phyloP scores from a whole-genome alignment of 2,113 vertebrate genomes.

The Argyrosomus japonicus region DNA sequence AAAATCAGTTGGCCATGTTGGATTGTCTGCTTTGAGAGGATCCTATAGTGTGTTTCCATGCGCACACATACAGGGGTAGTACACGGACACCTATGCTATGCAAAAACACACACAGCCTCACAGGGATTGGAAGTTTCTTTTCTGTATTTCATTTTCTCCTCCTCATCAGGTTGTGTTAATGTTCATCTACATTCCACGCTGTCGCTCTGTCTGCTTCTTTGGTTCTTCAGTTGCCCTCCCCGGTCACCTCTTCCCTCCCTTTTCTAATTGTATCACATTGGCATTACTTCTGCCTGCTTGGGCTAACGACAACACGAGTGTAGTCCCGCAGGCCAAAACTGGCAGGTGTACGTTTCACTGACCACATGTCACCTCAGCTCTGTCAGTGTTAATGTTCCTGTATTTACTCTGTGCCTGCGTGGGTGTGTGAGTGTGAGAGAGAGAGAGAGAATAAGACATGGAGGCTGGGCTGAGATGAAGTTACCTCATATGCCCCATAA shows the following conservation, averaged over 20 bases:
- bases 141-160: not conserved
- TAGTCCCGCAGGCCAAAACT: slow-evolving; percentile 28
- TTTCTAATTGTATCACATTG: slow-evolving; percentile 50
- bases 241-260: not conserved
- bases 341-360: slow-evolving; percentile 37
- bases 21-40: slow-evolving; percentile 62
- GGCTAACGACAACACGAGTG: slow-evolving; percentile 20
- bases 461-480: slow-evolving; percentile 11
- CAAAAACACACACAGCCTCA: not conserved
- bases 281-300: slow-evolving; percentile 44
- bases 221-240: not conserved
- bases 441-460: not conserved
- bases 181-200: slow-evolving; percentile 23
- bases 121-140: not conserved
- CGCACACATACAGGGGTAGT: slow-evolving; percentile 11
- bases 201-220: not conserved
- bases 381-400: not conserved
- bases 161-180: not conserved
- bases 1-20: slow-evolving; percentile 54
- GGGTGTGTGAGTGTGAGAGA: not conserved
- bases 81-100: not conserved
- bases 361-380: slow-evolving; percentile 27
- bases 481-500: not conserved
- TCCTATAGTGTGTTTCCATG: not conserved
- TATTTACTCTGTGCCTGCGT: not conserved